phyloP scores from a whole-genome alignment of 1,140 invertebrate genomes.

The Chrysomallon squamiferum region DNA sequence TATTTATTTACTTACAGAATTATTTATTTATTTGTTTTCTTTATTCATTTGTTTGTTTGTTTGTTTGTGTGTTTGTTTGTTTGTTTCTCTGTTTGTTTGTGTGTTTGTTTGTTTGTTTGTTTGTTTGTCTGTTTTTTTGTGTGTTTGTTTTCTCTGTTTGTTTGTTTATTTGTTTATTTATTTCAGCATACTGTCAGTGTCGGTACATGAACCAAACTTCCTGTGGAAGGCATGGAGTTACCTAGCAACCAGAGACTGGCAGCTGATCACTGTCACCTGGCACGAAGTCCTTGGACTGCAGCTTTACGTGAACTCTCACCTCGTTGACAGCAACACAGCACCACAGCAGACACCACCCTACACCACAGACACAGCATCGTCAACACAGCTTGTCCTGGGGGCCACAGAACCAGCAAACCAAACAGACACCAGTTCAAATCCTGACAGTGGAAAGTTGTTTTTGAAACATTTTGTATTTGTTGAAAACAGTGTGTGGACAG shows the following conservation, averaged over 20 bases:
- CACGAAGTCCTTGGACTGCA: not conserved
- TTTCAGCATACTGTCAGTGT: not conserved
- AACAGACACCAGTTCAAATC: not conserved
- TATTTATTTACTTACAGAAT: too few species aligned
- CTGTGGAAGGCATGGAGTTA: not conserved
- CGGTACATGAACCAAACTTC: not conserved
- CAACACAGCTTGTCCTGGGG: not conserved
- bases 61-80: too few species aligned
- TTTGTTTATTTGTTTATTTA: not conserved
- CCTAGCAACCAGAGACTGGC: not conserved
- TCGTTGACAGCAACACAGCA: not conserved
- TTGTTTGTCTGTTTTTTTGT: too few species aligned
- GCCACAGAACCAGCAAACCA: too few species aligned
- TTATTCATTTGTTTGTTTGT: too few species aligned
- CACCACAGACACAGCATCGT: not conserved
- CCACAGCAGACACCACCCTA: not conserved
- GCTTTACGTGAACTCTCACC: not conserved
- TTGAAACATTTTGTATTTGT: not conserved
- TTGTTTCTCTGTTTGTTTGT: too few species aligned
- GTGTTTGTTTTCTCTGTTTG: too few species aligned
- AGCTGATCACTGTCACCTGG: not conserved
- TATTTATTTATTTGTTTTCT: too few species aligned
- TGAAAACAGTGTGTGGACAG: not conserved
- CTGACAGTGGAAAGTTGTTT: not conserved
- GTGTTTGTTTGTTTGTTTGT: too few species aligned